Percentiles rank a stretch among this genome's conserved stretches.
Conservation (phyloP, 1,140 invertebrate genomes). For the Brachionus rubens region DNA sequence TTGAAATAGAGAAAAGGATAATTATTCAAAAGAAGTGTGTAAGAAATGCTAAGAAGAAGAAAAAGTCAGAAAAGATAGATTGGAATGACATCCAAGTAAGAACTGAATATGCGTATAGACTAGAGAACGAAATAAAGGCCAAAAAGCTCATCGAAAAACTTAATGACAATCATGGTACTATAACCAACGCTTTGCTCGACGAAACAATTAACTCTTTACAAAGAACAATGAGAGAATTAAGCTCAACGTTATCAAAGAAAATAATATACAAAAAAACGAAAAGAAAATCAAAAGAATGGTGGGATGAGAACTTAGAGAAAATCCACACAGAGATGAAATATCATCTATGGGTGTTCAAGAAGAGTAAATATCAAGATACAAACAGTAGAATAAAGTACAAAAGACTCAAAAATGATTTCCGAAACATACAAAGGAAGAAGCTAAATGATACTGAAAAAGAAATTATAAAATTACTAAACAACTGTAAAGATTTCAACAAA, state of each 20-base stretch:
- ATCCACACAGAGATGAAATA: conserved; percentile 29
- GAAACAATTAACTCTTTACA: background rate
- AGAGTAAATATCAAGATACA: background rate
- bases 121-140: conserved; percentile 1
- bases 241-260: conserved; percentile 5
- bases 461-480: conserved; percentile 17
- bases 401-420: conserved; percentile 34
- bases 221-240: background rate
- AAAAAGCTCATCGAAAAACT: conserved; percentile 11
- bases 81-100: background rate
- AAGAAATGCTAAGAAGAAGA: background rate
- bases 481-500: background rate
- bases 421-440: conserved; percentile 23
- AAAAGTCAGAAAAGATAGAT: background rate
- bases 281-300: conserved; percentile 19
- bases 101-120: background rate
- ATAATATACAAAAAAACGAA: background rate
- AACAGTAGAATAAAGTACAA: conserved; percentile 18
- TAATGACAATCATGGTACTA: background rate
- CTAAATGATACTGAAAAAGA: background rate
- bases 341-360: conserved; percentile 16
- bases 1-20: background rate
- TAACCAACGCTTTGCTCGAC: background rate
- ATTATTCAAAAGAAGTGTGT: background rate
- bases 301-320: conserved; percentile 2